A percentile compares a stretch with the other conserved stretches of the same genome.
These are phyloP conservation scores for Nansenia antarctica DNA, from an alignment of 2,113 vertebrate genomes.

Conservation along the genomic window DNA sequence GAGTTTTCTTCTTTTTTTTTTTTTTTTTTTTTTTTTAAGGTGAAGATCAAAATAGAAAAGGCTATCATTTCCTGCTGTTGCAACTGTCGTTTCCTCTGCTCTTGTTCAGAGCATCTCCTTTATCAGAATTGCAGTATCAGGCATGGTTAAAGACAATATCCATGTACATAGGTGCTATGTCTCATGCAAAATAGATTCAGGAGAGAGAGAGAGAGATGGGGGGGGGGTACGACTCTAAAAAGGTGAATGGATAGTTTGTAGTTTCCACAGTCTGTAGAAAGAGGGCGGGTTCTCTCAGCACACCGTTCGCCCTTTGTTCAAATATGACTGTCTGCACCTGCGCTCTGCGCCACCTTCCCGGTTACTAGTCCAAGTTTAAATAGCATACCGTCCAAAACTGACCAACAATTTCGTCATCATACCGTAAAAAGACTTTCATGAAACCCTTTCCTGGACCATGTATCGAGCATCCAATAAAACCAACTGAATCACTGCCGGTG, in stretches of 20 bases:
- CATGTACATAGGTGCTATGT: too few species aligned
- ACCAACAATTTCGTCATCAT: neutral
- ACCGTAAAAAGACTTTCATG: neutral
- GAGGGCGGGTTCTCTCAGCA: neutral
- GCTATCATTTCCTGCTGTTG: constrained; percentile 30
- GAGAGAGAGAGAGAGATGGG: neutral
- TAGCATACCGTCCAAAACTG: too few species aligned
- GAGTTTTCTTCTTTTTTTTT: too few species aligned
- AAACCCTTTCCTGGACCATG: neutral
- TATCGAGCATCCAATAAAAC: constrained; percentile 13
- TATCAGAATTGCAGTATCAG: neutral
- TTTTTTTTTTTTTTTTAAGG: too few species aligned
- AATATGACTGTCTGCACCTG: constrained; percentile 2
- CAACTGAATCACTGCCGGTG: constrained; percentile 23
- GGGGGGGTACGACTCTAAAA: neutral
- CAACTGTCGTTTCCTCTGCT: constrained; percentile 26
- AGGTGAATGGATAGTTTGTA: neutral
- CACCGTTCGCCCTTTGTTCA: neutral
- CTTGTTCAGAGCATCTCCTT: neutral
- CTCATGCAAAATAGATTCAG: too few species aligned
- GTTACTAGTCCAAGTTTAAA: neutral
- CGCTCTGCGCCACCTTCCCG: neutral
- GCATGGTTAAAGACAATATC: neutral
- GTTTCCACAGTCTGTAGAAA: neutral
- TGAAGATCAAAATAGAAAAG: neutral